phyloP scores from a whole-genome alignment of 2,113 vertebrate species.

The Phaethon lepturus region DNA sequence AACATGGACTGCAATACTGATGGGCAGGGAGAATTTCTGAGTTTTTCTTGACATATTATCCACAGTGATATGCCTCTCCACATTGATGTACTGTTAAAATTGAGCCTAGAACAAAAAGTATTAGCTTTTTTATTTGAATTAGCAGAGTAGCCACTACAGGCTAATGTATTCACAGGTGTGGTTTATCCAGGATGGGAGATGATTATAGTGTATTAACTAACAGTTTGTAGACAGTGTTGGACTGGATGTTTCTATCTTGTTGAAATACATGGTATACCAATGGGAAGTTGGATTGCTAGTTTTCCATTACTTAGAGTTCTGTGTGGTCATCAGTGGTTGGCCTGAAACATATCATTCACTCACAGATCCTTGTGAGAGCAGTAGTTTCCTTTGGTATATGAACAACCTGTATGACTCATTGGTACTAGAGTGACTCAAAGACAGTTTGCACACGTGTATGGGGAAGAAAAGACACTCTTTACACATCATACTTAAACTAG shows the following conservation, averaged over 20 bases:
- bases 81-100: not conserved
- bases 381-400: not conserved
- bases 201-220: not conserved
- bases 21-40: not conserved
- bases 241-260: not conserved
- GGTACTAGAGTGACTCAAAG: not conserved
- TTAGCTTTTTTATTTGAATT: not conserved
- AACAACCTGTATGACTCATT: not conserved
- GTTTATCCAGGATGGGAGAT: not conserved
- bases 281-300: not conserved
- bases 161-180: not conserved
- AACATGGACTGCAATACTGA: not conserved
- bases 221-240: accelerated
- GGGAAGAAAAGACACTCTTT: not conserved
- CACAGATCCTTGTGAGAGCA: not conserved
- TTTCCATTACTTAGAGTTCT: not conserved
- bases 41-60: not conserved
- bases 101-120: not conserved
- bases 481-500: not conserved
- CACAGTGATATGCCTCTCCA: not conserved
- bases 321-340: not conserved
- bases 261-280: not conserved
- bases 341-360: not conserved
- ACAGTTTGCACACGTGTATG: not conserved
- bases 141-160: not conserved